Evolutionary conservation across 2,797 vertebrate species (phyloP), one percentile per base, ranked within the genome.

Genomic region (Megalops cyprinoides): DNA sequence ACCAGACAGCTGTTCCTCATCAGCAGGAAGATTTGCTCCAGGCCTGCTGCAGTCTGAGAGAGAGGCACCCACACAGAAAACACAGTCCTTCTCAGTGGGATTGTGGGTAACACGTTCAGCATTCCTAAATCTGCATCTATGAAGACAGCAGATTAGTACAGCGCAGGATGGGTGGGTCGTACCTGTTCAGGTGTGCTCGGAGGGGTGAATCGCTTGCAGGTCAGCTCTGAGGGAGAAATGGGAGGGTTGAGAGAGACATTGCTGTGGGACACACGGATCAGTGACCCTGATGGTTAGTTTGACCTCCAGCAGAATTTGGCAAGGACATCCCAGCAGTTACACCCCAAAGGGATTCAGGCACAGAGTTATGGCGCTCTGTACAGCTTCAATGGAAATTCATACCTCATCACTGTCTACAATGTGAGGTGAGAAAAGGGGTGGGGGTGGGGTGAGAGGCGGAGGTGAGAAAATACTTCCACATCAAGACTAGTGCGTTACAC

Each of bases 1-100:
- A 75, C 4, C 81, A 73, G 8, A 79, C 89, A 94, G 15, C 0
- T 74, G 56, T 81, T 55, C 0, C 23, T 73, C 74, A 93, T 31
- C 55, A 80, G 46, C 9, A 0, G 80, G 48, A 87, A 0, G 0
- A 86, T 0, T 0, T 82, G 0, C 5, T 60, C 37, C 18, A 82
- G 78, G 28, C 0, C 1, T 1, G 0, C 1, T 65, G 74, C 76
- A 4, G 5, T 46, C 91, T 94, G 76, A 28, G 18, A 79, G 6
- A 65, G 65, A 2, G 1, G 0, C 37, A 75, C 58, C 80, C 25
- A 15, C 9, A 34, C 7, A 69, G 34, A 31, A 23, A n/a, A 3
- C 18, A n/a, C 18, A 10, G 23, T 74, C 12, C 12, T 46, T 48
- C 10, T 15, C 37, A 31, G 25, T 3, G 42, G 51, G 4, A 34